These are phyloP conservation scores for Sebastes schlegelii DNA, from an alignment of 2,113 vertebrate genomes.

Conservation along the genomic window DNA sequence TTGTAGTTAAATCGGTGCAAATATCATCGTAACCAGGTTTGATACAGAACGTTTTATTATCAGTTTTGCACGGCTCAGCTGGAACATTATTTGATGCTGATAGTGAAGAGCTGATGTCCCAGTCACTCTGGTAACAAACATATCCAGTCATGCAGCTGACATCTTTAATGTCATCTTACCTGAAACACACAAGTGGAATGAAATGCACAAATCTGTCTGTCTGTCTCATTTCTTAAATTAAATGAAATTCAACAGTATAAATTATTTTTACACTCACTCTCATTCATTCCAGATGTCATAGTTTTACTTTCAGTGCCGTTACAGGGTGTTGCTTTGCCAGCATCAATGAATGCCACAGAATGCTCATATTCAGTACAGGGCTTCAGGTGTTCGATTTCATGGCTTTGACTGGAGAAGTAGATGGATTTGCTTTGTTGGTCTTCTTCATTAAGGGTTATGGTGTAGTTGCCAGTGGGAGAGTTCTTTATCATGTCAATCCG, in stretches of 20 bases:
- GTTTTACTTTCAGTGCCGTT: rapidly evolving
- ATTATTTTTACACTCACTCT: conserved; percentile 60
- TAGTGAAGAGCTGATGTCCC: conserved; percentile 31
- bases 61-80: rapidly evolving
- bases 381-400: conserved; percentile 19
- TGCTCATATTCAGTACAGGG: conserved; percentile 66
- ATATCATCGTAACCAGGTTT: background rate
- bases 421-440: rapidly evolving
- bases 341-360: rapidly evolving
- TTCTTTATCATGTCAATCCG: background rate
- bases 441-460: rapidly evolving
- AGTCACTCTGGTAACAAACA: conserved; percentile 20
- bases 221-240: background rate
- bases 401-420: rapidly evolving
- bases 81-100: rapidly evolving
- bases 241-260: background rate
- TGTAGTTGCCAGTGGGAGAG: rapidly evolving
- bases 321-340: background rate
- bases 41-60: background rate
- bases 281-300: rapidly evolving
- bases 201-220: background rate
- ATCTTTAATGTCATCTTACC: rapidly evolving
- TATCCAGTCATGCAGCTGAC: rapidly evolving
- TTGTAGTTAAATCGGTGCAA: conserved; percentile 33
- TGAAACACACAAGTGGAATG: conserved; percentile 48